Base-by-base conservation (phyloP, 2,113 vertebrate species). In the Oreochromis spilurus region DNA sequence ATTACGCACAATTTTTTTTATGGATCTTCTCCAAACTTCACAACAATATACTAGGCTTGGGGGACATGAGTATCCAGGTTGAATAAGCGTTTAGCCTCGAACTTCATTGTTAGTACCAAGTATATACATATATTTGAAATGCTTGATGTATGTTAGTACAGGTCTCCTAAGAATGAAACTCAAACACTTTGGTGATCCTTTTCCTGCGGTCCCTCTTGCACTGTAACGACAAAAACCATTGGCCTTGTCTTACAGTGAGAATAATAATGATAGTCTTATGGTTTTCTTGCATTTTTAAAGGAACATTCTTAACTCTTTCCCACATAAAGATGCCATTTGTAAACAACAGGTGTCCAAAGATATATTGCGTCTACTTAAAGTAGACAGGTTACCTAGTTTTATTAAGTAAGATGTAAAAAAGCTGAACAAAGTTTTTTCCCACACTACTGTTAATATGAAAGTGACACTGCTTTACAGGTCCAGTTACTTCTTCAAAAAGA, bases 1-100 rank as follows among this genome's bases (percentile, higher is more conserved):
- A 3, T 65, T 65, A 13, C 0, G 0, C 60, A 21, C 19, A n/a
- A n/a, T 13, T 12, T 0, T 29, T 7, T 62, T 65, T 4, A 65
- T 21, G 60, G 34, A 65, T 65, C 60, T 34, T 65, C 1, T 38
- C 19, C 60, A 65, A 65, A 38, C 60, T 65, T 65, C 0, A 38
- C 60, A 65, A 65, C 6, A 65, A 65, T 38, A 65, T 65, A 0
- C 19, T n/a, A 38, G 34, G 0, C 34, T 7, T 65, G 34, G 0
- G 60, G 60, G 34, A 65, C 34, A 65, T 0, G 60, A 65, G 31
- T 38, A 65, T 12, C 1, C 1, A 65, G 34, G 17, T n/a, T 65
- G 17, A n/a, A 12, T 65, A n/a, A 65, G 60, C 0, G 0, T 65
- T 65, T 7, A 2, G 17, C 31, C 1, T 65, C 38, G 10, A 65